Base-by-base conservation (phyloP, 2,888 invertebrate genomes). In the Trypoxylon attenuatum region DNA sequence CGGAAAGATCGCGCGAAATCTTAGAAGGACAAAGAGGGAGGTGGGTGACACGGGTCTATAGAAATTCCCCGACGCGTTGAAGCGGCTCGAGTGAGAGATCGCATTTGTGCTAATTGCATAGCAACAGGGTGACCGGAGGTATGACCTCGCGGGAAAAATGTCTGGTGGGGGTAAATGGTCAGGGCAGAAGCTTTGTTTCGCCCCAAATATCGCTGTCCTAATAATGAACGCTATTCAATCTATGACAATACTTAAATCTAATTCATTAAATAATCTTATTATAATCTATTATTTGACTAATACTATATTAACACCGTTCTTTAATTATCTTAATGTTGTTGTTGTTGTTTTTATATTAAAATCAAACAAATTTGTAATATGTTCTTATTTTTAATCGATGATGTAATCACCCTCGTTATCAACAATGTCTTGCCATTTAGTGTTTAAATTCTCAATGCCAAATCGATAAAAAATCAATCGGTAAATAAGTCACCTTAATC, bases 31-130 rank as follows among this genome's bases (percentile, higher is more conserved):
- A n/a, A n/a, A n/a, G n/a, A n/a, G n/a, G n/a, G n/a, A n/a, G n/a
- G n/a, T n/a, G n/a, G n/a, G n/a, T n/a, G n/a, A n/a, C n/a, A n/a
- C n/a, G n/a, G n/a, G n/a, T n/a, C n/a, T n/a, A 49, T 55, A 47
- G 54, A 67, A 62, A 52, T 42, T 49, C 33, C 29, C 29, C 19
- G 19, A 38, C 16, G 39, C 16, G 29, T 41, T 33, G 16, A 22
- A 56, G 39, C 42, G 23, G 41, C 43, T 22, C 45, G 15, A 61
- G 46, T 41, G 54, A 43, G 42, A 42, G n/a, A n/a, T 66, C 65
- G 62, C 42, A 50, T 64, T 67, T 56, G 59, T 54, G 46, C 43
- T 62, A 71, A 69, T 60, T 69, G 50, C 54, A 39, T 13, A 27
- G 33, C 15, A 61, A n/a, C n/a, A n/a, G 53, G 60, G 29, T 50